phyloP scores from a whole-genome alignment of 2,888 invertebrate species.

The Griposia aprilina region DNA sequence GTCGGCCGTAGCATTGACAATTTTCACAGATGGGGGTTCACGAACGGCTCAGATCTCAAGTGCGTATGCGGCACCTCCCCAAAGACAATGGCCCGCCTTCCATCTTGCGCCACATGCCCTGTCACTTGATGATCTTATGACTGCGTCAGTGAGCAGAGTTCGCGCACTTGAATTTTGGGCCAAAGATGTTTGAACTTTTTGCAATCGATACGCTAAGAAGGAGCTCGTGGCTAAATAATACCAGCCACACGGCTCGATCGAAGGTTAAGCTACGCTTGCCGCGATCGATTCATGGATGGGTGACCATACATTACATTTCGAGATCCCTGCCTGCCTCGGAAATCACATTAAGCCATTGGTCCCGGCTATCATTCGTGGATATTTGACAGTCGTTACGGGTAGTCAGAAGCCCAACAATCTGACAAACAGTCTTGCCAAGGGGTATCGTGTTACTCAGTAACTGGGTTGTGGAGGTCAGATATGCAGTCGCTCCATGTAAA shows the following conservation, averaged over 20 bases:
- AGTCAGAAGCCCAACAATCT: neutral
- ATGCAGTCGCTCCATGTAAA: too few species aligned
- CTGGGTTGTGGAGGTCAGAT: neutral
- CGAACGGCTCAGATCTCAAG: too few species aligned
- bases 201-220: too few species aligned
- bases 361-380: neutral
- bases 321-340: neutral
- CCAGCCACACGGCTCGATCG: neutral
- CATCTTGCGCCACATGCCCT: too few species aligned
- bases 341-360: neutral
- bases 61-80: too few species aligned
- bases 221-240: neutral
- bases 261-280: neutral
- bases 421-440: neutral
- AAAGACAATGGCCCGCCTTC: too few species aligned
- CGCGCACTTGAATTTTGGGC: too few species aligned
- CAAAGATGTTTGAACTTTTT: too few species aligned
- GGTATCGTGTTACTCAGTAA: neutral
- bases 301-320: neutral
- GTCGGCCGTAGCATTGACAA: too few species aligned
- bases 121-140: too few species aligned
- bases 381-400: neutral
- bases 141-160: too few species aligned
- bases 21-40: too few species aligned
- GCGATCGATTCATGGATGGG: neutral